These are phyloP conservation scores for Drosophila kokeensis DNA, from an alignment of 2,888 invertebrate species.

Conservation along the genomic window DNA sequence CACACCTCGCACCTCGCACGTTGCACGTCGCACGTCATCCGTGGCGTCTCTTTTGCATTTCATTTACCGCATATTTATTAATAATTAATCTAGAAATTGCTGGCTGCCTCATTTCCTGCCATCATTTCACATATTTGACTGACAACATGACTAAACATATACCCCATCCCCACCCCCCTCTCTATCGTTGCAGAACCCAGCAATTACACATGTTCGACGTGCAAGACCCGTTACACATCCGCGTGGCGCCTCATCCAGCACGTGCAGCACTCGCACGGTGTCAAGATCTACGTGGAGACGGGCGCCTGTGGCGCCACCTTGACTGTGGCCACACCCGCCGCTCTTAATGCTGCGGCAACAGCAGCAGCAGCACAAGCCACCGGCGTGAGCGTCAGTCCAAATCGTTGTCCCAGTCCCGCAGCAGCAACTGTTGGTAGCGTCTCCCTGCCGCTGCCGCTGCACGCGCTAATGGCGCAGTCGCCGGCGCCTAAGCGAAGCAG, in stretches of 20 bases:
- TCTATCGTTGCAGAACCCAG: constrained; percentile 91
- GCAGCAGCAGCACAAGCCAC: constrained; percentile 52
- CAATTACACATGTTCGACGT: constrained; percentile 97
- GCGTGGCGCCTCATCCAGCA: constrained; percentile 98
- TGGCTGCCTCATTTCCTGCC: constrained; percentile 57
- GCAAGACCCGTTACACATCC: constrained; percentile 95
- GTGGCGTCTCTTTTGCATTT: constrained; percentile 8
- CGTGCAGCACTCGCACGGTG: constrained; percentile 96
- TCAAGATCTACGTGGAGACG: constrained; percentile 94
- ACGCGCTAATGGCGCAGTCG: constrained; percentile 61
- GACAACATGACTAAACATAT: constrained; percentile 51
- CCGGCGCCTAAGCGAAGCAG: constrained; percentile 51
- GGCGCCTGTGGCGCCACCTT: constrained; percentile 72
- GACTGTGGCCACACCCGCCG: constrained; percentile 74
- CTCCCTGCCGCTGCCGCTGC: constrained; percentile 37
- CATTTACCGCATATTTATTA: constrained; percentile 34
- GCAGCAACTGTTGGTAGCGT: constrained; percentile 56
- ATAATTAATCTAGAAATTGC: constrained; percentile 63
- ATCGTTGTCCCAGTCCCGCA: constrained; percentile 50
- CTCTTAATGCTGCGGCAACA: constrained; percentile 61
- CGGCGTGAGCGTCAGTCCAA: constrained; percentile 34
- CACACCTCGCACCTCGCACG: neutral
- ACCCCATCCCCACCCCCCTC: neutral
- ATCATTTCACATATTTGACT: constrained; percentile 53
- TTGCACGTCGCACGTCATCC: neutral